Evolutionary conservation across 2,113 vertebrate genomes (phyloP), one percentile per base, ranked within the genome.

Genomic region (Megaleporinus macrocephalus): DNA sequence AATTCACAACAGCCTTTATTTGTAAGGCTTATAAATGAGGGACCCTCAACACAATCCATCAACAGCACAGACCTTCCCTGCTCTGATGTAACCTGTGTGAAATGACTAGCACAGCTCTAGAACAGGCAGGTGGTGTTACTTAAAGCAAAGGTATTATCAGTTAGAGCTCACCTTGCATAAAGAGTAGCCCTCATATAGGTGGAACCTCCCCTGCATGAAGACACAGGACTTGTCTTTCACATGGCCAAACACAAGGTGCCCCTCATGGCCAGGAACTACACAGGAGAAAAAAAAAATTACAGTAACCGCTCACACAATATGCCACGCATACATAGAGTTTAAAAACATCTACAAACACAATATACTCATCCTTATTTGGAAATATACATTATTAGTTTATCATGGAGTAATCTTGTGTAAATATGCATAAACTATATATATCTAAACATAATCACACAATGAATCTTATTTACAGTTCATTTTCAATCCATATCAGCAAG

Each of bases 141-240:
- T 44, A 7, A 44, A 44, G 41, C 41, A 33, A 72, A 36, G 47
- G 20, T 11, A 44, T 44, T 44, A 9, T 44, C 41, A 70, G 24
- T 73, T 57, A 74, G n/a, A 79, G 76, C 87, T 89, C 73, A 94
- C 93, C 90, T 92, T 91, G 47, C 91, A 91, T 33, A 93, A 85
- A 0, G 92, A 89, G 79, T 94, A 94, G 53, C 93, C 93, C 84
- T 94, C 93, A 14, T 91, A 94, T 29, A 93, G 90, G 81, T 94
- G 93, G 30, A 94, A 92, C 62, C 91, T 90, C 10, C 93, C 93
- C 78, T 94, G 91, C 93, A 94, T 94, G 86, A 93, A 93, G 53
- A 94, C 92, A 66, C 93, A 94, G 18, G 89, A 47, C 20, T 91
- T 91, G 57, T 87, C 91, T 51, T 91, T 90, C 0, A 94, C 55